Base-by-base conservation (phyloP, 35 echinoderm and acorn worm genomes). In the Holothuria glaberrima region DNA sequence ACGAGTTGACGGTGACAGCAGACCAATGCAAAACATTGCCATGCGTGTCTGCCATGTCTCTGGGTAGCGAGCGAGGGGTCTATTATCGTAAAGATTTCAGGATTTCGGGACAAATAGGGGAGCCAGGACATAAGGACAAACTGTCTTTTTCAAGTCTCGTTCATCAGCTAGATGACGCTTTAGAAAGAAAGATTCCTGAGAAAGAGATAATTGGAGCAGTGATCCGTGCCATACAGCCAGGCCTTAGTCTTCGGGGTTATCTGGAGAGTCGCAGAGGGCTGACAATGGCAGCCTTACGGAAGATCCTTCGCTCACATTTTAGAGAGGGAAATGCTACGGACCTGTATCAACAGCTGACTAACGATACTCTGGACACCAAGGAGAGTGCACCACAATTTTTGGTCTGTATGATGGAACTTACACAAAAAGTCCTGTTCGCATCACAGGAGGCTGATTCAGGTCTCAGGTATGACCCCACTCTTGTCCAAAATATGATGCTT, bases 101-200 rank as follows among this genome's bases (percentile, higher is more conserved):
- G 67, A 91, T 91, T 19, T 61, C 89, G 18, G 93, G 93, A 0
- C 89, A 94, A 57, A 73, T 94, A 57, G 93, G 90, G 5, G 77
- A 89, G 25, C 83, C 73, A 71, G 75, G 86, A 12, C 93, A 94
- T 20, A 80, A 81, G 68, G 81, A 94, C 59, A 46, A 60, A 19
- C 32, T 88, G 35, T 59, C 83, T 46, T 82, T 60, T 86, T 56
- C 58, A 30, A 91, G 92, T 36, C 72, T 91, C 0, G 31, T 38
- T 62, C 93, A 94, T 61, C 93, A 91, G 56, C 88, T 91, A 5
- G 83, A 91, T 32, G 62, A 45, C 33, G 89, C 69, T 20, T 14
- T 63, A 48, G 59, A 44, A 12, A 88, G 71, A 57, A 62, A 71
- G 14, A 58, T 87, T 7, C 30, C 30, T 10, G 88, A 91, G 21